These are phyloP conservation scores for Carterocephalus palaemon DNA, from an alignment of 2,888 invertebrate species.

Conservation along the genomic window DNA sequence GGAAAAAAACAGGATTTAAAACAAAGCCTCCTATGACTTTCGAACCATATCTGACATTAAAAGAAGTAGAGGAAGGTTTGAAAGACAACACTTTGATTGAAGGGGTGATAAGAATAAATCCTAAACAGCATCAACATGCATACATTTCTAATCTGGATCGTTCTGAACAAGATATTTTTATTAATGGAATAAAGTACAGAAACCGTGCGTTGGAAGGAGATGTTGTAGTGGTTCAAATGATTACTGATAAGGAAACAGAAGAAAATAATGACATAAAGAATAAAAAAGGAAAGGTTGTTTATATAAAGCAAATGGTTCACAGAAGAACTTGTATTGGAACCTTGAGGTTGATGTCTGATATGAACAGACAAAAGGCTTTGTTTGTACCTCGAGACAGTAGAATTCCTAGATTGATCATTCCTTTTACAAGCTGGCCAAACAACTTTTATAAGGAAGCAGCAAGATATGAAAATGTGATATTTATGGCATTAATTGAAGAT, in stretches of 20 bases:
- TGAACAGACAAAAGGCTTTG: conserved; percentile 80
- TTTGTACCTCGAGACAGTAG: conserved; percentile 89
- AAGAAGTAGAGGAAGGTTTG: conserved; percentile 79
- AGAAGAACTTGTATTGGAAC: conserved; percentile 85
- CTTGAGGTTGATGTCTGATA: conserved; percentile 79
- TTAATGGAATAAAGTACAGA: conserved; percentile 83
- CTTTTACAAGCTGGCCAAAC: conserved; percentile 81
- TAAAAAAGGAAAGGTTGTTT: conserved; percentile 83
- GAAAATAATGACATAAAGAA: conserved; percentile 42
- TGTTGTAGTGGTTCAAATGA: conserved; percentile 82
- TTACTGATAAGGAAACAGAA: conserved; percentile 45
- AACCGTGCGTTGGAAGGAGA: conserved; percentile 93
- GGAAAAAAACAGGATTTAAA: conserved; percentile 36
- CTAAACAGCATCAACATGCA: conserved; percentile 87
- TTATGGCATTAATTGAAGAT: conserved; percentile 83
- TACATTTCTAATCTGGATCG: conserved; percentile 85
- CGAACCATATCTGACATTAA: conserved; percentile 69
- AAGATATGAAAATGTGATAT: conserved; percentile 80
- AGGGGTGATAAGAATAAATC: conserved; percentile 90
- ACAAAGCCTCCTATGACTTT: conserved; percentile 37
- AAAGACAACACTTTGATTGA: conserved; percentile 79
- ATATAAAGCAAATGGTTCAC: conserved; percentile 86
- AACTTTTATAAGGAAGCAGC: conserved; percentile 77
- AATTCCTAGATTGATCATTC: conserved; percentile 87
- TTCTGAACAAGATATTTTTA: conserved; percentile 84